Conservation (phyloP, 53 echinoderm and acorn worm species). For the Hippasteria phrygiana region DNA sequence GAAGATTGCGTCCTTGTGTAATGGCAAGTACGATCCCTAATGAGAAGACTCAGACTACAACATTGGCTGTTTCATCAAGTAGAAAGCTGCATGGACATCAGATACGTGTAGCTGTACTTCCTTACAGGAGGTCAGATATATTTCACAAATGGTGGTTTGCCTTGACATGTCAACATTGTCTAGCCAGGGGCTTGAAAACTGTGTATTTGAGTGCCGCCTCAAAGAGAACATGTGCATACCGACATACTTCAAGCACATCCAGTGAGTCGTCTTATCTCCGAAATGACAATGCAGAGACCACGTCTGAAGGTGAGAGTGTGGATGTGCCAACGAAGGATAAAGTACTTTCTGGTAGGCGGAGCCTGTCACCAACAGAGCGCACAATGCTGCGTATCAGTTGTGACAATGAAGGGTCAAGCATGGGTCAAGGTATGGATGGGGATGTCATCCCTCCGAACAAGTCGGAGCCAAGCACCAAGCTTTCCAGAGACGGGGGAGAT, state of each 20-base stretch:
- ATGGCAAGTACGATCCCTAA: too few species aligned
- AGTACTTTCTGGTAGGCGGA: slow-evolving; percentile 54
- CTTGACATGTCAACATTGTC: too few species aligned
- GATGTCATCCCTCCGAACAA: not conserved
- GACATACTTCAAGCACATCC: not conserved
- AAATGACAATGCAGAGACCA: not conserved
- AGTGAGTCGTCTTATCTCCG: not conserved
- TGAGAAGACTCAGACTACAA: too few species aligned
- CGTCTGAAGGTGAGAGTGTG: not conserved
- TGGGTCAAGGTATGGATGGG: not conserved
- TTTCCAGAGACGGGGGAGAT: not conserved
- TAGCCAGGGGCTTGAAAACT: too few species aligned
- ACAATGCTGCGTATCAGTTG: slow-evolving; percentile 46
- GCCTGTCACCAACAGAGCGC: slow-evolving; percentile 74
- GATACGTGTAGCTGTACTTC: too few species aligned
- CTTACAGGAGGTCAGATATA: too few species aligned
- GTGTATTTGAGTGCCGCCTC: too few species aligned
- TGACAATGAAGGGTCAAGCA: not conserved
- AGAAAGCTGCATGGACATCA: too few species aligned
- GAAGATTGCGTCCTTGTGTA: too few species aligned
- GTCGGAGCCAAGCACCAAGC: not conserved
- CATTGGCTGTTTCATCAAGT: too few species aligned
- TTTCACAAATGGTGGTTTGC: too few species aligned
- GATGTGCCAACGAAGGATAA: not conserved
- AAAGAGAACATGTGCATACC: not conserved